Conservation (phyloP, 1,140 invertebrate genomes). For the Drosophila prosaltans region DNA sequence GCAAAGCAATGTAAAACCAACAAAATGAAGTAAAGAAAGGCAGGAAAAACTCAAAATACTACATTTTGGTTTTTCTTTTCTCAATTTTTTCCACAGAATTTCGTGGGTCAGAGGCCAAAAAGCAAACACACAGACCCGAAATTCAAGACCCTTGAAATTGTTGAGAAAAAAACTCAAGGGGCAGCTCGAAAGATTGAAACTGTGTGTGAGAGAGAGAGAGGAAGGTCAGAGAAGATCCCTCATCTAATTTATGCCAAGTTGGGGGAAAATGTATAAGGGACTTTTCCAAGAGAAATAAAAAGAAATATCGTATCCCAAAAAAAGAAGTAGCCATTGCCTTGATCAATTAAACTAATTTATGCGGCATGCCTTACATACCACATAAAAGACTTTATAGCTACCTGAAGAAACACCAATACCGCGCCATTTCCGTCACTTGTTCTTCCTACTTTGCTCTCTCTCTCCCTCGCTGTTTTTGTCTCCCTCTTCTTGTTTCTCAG, state of each 20-base stretch:
- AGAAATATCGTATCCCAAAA: constrained; percentile 14
- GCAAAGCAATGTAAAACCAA: constrained; percentile 22
- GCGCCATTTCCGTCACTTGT: constrained; percentile 18
- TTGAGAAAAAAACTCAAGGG: constrained; percentile 13
- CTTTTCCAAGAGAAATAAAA: background rate
- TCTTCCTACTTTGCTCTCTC: constrained; percentile 3
- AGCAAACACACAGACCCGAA: constrained; percentile 26
- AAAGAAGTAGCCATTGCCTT: constrained; percentile 47
- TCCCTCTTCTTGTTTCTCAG: constrained; percentile 16
- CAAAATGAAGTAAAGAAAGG: constrained; percentile 36
- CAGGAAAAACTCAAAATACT: constrained; percentile 52
- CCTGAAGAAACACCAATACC: constrained; percentile 24
- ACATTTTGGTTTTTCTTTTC: constrained; percentile 19
- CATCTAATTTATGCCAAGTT: constrained; percentile 62
- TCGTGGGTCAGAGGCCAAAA: constrained; percentile 37
- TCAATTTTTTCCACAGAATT: constrained; percentile 8
- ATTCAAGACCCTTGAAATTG: constrained; percentile 56
- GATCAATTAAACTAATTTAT: constrained; percentile 61
- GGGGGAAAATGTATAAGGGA: constrained; percentile 32
- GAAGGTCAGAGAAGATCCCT: background rate
- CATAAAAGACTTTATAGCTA: constrained; percentile 41
- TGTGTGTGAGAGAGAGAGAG: background rate
- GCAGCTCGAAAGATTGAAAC: background rate
- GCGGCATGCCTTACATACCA: constrained; percentile 24
- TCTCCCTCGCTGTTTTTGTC: background rate